Conservation (phyloP, 2,888 invertebrate genomes). For the Pristionchus arcanus region DNA sequence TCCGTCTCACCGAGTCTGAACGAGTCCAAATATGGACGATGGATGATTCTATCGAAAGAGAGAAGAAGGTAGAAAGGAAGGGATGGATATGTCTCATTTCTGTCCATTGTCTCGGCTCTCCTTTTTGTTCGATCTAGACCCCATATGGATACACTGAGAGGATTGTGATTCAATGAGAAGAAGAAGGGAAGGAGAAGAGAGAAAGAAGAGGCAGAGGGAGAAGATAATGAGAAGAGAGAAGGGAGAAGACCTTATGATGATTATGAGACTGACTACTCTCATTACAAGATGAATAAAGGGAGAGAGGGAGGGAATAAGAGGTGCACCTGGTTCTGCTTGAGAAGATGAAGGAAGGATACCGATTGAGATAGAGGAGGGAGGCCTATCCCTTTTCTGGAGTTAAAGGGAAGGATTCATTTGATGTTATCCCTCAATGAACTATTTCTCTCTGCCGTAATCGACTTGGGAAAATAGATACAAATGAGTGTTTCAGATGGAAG, state of each 20-base stretch:
- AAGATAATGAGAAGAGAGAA: constrained; percentile 37
- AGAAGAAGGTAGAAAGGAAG: not conserved
- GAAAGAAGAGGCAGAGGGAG: constrained; percentile 1
- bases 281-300: not conserved
- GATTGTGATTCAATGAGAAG: not conserved
- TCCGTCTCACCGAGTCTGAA: constrained; percentile 42
- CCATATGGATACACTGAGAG: constrained; percentile 27
- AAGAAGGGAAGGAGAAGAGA: not conserved
- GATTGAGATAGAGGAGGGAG: no score
- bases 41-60: not conserved
- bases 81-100: not conserved
- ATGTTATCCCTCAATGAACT: not conserved
- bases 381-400: no score
- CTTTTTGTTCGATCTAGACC: constrained; percentile 3
- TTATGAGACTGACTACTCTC: constrained; percentile 24
- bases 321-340: not conserved
- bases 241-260: constrained; percentile 7
- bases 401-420: not conserved
- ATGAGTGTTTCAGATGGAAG: not conserved
- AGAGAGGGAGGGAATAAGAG: not conserved
- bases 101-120: not conserved
- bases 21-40: not conserved
- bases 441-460: not conserved
- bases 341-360: not conserved
- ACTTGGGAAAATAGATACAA: not conserved